Base-by-base conservation (phyloP, 2,797 vertebrate species). In the Pyrocephalus nanus region DNA sequence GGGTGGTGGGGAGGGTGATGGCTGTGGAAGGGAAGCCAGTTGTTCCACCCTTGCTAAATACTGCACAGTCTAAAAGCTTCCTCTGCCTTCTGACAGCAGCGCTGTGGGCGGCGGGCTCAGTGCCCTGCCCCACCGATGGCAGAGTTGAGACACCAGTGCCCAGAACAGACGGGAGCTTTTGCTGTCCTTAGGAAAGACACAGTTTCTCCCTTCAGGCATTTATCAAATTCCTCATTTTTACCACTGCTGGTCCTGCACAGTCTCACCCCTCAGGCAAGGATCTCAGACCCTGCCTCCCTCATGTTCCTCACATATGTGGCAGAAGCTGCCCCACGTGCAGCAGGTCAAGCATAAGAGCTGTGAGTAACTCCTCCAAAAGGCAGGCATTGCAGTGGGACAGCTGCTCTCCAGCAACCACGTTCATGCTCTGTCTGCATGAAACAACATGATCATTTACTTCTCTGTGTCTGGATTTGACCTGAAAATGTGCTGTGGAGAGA, bases 41-140 rank as follows among this genome's bases (percentile, higher is more conserved):
- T 65, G 23, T 94, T 93, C 92, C 74, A 91, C 82, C 64, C 80
- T 70, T 92, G 61, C 86, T 54, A 92, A 90, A 88, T 32, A 71
- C 43, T 27, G 34, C 48, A 15, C 10, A 38, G 50, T 50, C 64
- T 2, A 2, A 92, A 85, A 55, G 57, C 61, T 94, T 87, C 54
- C 60, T 72, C 67, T 85, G 25, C 60, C 36, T 53, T 70, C 55
- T 36, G 27, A 73, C 45, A 69, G 72, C 32, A 34, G 8, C 1
- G 0, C 36, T 22, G 55, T 64, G 76, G 58, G 82, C 12, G 2
- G 71, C 14, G 16, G 65, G 62, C 91, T 86, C 55, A 48, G 62
- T 0, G 0, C 16, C 26, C 30, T 62, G 32, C 34, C 64, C 57
- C 15, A 0, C 7, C 10, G 2, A 7, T 50, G 19, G 43, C 30